Conservation (phyloP, 37 sponge, comb jelly and placozoan species). For the Petrosia ficiformis region DNA sequence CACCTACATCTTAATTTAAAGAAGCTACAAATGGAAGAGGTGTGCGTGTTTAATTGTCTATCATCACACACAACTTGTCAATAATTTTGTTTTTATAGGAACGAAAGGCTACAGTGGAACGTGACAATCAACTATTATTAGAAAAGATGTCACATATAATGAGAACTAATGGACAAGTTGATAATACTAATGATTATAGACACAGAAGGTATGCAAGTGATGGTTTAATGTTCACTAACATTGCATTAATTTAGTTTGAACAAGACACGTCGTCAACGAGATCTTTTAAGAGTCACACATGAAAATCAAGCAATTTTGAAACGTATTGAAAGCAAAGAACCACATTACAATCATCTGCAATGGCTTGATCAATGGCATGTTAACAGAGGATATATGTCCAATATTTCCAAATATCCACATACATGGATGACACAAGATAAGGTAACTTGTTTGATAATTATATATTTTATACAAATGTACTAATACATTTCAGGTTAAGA, state of each 20-base stretch:
- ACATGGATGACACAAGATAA: too few species aligned
- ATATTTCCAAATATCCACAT: slow-evolving; percentile 80
- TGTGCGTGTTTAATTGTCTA: too few species aligned
- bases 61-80: too few species aligned
- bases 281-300: slow-evolving; percentile 71
- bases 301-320: slow-evolving; percentile 90
- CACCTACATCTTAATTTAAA: slow-evolving; percentile 84
- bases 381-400: slow-evolving; percentile 78
- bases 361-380: slow-evolving; percentile 82
- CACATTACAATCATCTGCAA: slow-evolving; percentile 74
- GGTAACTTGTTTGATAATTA: too few species aligned
- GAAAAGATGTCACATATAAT: slow-evolving; percentile 91
- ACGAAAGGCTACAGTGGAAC: slow-evolving; percentile 69
- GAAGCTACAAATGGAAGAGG: slow-evolving; percentile 89
- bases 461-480: too few species aligned
- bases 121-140: slow-evolving; percentile 85
- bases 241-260: slow-evolving; percentile 67
- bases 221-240: background rate
- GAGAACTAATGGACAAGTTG: slow-evolving; percentile 67
- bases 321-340: slow-evolving; percentile 76
- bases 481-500: too few species aligned
- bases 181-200: slow-evolving; percentile 77
- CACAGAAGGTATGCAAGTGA: slow-evolving; percentile 42
- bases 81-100: too few species aligned
- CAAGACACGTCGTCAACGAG: slow-evolving; percentile 68